Base-by-base conservation (phyloP, 2,797 vertebrate genomes). In the Xiphorhynchus erythropygius region DNA sequence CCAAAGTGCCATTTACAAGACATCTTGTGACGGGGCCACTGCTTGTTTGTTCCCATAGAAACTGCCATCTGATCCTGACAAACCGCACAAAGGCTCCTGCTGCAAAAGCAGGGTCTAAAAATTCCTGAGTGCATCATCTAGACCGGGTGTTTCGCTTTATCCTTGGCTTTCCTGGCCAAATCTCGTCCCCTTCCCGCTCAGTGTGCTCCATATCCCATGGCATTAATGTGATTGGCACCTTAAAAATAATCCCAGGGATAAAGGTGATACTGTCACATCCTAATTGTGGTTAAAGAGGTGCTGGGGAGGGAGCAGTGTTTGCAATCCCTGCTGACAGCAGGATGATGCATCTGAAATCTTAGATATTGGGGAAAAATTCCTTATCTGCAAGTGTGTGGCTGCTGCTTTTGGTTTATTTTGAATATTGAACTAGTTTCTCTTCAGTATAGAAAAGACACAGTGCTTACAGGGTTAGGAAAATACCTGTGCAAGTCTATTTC, bases 31-130 rank as follows among this genome's bases (percentile, higher is more conserved):
- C 17, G 2, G 84, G 77, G 87, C 84, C 59, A 15, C 84, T 73
- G 91, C 85, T 89, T 89, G 25, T 87, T 84, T 91, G 97, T 96
- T 97, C 95, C 97, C 95, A 96, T 97, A 92, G 97, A 95, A 97
- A 97, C 96, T 85, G 85, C 95, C 77, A 68, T 78, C 85, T 95
- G 39, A 87, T 93, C 56, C 7, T 33, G 64, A 91, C 89, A 92
- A 68, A n/a, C 12, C 10, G 33, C 30, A 33, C 13, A 41, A 86
- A 89, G 84, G 88, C 90, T 92, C 87, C 41, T 63, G 92, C 90
- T 83, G 93, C 79, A 82, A 94, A 32, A 5, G 11, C 77, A 19
- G 86, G 1, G 1, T 70, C 79, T 56, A 30, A 85, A 68, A 70
- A 76, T 83, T 52, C 75, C 75, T 33, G 77, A 33, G 24, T 52